These are phyloP conservation scores for Microplitis manilae DNA, from an alignment of 2,888 invertebrate genomes.

Conservation along the genomic window DNA sequence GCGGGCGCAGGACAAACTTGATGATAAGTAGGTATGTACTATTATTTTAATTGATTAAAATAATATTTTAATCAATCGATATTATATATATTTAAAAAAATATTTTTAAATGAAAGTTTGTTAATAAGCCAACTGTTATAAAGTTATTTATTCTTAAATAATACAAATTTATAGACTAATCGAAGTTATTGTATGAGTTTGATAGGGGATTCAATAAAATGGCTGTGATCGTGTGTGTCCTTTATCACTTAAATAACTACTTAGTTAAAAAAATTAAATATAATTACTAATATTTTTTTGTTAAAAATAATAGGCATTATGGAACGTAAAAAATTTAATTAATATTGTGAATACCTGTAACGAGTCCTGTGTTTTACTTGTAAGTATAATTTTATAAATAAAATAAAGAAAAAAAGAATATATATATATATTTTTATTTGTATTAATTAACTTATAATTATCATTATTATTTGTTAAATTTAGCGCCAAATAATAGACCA, in stretches of 20 bases:
- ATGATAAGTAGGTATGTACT: conserved; percentile 27
- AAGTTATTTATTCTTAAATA: not conserved
- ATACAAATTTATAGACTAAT: not conserved
- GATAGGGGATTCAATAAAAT: conserved; percentile 55
- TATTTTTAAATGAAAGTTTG: no score
- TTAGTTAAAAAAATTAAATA: no score
- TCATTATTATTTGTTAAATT: not conserved
- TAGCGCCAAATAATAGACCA: not conserved
- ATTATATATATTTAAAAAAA: no score
- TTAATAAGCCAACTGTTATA: no score
- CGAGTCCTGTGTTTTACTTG: conserved; percentile 1
- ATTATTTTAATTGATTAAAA: conserved; percentile 1
- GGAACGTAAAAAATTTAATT: conserved; percentile 25
- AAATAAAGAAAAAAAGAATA: no score
- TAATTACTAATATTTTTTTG: not conserved
- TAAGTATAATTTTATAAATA: not conserved
- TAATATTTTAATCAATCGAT: no score
- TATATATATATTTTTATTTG: no score
- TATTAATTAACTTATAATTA: no score
- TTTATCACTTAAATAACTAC: not conserved
- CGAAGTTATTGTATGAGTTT: conserved; percentile 36
- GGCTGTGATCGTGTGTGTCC: conserved; percentile 58
- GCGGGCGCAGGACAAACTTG: conserved; percentile 49
- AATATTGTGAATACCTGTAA: conserved; percentile 7
- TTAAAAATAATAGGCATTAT: not conserved